Conservation (phyloP, 2,113 vertebrate genomes). For the Martes martes region DNA sequence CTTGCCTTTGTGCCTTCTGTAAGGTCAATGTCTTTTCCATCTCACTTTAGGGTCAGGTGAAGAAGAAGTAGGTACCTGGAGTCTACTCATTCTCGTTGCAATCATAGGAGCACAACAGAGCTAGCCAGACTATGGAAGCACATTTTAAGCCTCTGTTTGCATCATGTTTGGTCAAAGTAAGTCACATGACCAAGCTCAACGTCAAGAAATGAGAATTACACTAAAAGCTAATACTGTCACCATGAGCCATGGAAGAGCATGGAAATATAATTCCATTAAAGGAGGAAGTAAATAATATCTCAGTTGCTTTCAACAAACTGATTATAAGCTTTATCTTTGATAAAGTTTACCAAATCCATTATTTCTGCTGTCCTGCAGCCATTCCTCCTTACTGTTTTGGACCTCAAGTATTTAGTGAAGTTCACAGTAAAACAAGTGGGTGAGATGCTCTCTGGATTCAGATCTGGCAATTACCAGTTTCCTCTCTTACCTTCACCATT, state of each 20-base stretch:
- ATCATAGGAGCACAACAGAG: not conserved
- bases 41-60: not conserved
- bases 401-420: not conserved
- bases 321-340: not conserved
- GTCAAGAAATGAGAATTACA: not conserved
- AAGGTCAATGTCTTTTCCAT: not conserved
- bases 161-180: not conserved
- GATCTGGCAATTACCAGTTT: not conserved
- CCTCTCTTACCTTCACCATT: not conserved
- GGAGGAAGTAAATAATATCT: not conserved
- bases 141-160: not conserved
- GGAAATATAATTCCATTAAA: not conserved
- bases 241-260: not conserved
- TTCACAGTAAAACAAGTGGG: not conserved
- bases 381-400: not conserved
- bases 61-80: not conserved
- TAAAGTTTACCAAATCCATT: not conserved
- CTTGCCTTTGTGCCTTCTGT: not conserved
- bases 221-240: not conserved
- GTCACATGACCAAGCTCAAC: not conserved
- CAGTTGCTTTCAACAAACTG: not conserved
- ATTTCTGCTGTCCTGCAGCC: not conserved
- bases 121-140: not conserved
- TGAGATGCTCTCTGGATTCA: not conserved
- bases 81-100: not conserved